Conservation (phyloP, 1,140 invertebrate species). For the Ips typographus region DNA sequence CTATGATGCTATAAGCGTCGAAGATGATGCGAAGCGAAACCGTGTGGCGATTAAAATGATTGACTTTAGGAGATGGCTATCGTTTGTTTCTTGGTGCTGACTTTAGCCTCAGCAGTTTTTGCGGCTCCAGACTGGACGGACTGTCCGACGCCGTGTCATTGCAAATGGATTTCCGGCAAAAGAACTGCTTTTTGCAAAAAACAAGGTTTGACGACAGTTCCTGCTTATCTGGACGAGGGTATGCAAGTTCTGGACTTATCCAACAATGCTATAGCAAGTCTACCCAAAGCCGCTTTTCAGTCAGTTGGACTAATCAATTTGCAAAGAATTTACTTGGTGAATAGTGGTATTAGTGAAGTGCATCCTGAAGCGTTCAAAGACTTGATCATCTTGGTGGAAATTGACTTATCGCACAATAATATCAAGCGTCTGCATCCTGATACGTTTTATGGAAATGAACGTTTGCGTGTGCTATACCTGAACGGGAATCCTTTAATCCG, state of each 20-base stretch:
- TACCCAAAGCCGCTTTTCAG: conserved; percentile 80
- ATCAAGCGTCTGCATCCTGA: conserved; percentile 66
- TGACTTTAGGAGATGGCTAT: conserved; percentile 47
- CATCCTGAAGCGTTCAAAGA: conserved; percentile 82
- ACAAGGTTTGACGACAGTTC: conserved; percentile 72
- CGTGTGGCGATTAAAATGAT: conserved; percentile 41
- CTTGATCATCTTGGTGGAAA: conserved; percentile 82
- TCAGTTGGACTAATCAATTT: conserved; percentile 77
- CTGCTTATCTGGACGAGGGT: conserved; percentile 72
- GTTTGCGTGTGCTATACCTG: conserved; percentile 67
- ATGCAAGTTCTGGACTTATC: conserved; percentile 85
- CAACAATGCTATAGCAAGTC: conserved; percentile 72
- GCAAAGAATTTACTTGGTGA: conserved; percentile 77
- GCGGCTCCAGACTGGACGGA: conserved; percentile 76
- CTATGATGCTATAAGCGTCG: no score
- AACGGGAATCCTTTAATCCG: conserved; percentile 70
- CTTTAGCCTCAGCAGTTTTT: conserved; percentile 49
- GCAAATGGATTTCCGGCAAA: conserved; percentile 88
- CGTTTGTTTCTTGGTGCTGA: conserved; percentile 44
- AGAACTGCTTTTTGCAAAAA: conserved; percentile 81
- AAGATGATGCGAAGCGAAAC: conserved; percentile 16
- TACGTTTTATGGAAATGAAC: conserved; percentile 75
- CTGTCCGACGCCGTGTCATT: conserved; percentile 77
- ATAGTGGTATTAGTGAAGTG: conserved; percentile 71
- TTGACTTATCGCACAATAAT: conserved; percentile 78